Evolutionary conservation across 2,797 vertebrate species (phyloP).

Genomic region (Acanthiza pusilla): DNA sequence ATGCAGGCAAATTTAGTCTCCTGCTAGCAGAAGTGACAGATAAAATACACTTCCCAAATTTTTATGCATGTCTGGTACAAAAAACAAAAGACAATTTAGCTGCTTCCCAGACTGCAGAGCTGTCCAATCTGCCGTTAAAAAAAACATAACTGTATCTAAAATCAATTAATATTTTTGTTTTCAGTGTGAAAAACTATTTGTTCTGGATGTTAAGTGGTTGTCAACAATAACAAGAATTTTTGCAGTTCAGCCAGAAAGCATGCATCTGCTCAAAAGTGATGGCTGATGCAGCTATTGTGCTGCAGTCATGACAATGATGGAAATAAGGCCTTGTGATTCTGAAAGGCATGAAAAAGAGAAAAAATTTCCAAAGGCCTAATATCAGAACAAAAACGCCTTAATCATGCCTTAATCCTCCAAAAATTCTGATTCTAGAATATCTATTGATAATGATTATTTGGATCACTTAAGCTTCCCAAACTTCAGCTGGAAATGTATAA

Average conservation of each 20-base stretch:
- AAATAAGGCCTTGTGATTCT: not conserved
- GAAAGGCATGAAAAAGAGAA: not conserved
- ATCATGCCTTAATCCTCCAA: not conserved
- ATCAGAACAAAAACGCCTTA: not conserved
- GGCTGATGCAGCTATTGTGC: not conserved
- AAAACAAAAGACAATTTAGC: not conserved
- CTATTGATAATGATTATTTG: not conserved
- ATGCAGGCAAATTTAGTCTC: not conserved
- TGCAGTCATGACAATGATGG: not conserved
- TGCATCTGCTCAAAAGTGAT: not conserved
- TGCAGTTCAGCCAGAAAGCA: not conserved
- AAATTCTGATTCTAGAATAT: not conserved
- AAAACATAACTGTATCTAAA: not conserved
- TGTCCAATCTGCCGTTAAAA: not conserved
- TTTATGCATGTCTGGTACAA: not conserved
- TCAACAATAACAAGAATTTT: conserved; percentile 1
- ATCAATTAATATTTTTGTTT: conserved; percentile 23
- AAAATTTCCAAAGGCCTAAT: not conserved
- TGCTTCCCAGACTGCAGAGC: not conserved
- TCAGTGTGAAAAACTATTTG: not conserved
- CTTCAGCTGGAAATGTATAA: not conserved
- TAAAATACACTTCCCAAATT: not conserved
- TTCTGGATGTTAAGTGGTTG: not conserved
- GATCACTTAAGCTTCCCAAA: not conserved
- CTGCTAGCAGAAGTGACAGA: not conserved